Evolutionary conservation across 92 coral and sea anemone genomes (phyloP).

Genomic region (Epizoanthus fatuus): DNA sequence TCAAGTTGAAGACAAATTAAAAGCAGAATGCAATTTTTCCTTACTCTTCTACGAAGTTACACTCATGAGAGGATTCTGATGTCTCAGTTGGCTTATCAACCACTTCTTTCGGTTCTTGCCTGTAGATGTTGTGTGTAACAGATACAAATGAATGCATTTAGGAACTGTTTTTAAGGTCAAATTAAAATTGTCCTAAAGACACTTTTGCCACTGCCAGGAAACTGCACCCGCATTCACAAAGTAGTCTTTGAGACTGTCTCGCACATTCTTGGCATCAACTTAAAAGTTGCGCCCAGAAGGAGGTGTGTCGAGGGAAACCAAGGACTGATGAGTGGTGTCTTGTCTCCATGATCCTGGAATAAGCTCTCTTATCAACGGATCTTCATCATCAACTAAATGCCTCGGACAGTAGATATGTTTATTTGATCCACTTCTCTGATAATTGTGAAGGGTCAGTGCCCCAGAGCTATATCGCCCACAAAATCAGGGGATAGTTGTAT

Average conservation of each 20-base stretch:
- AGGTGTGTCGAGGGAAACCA: constrained; percentile 15
- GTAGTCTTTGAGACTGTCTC: constrained; percentile 34
- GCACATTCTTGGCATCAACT: constrained; percentile 33
- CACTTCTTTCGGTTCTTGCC: too few relatives aligned
- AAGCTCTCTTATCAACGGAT: constrained; percentile 14
- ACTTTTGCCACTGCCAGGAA: constrained; percentile 49
- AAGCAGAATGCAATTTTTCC: too few relatives aligned
- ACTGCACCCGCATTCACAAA: constrained; percentile 39
- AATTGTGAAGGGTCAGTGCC: constrained; percentile 25
- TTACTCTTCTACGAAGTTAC: too few relatives aligned
- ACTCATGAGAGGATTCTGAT: too few relatives aligned
- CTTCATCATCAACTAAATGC: constrained; percentile 25
- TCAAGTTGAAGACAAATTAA: too few relatives aligned
- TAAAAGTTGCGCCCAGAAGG: constrained; percentile 33
- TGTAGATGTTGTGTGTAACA: too few relatives aligned
- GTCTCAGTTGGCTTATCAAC: too few relatives aligned
- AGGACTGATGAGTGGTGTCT: too few relatives aligned
- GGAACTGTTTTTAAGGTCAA: too few relatives aligned
- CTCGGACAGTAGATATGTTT: constrained; percentile 38
- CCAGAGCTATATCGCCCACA: constrained; percentile 19
- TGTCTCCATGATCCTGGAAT: constrained; percentile 42
- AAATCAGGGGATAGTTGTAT: constrained; percentile 44
- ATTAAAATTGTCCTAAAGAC: neutral
- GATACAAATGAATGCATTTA: too few relatives aligned
- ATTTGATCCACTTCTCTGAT: constrained; percentile 13